phyloP scores from a whole-genome alignment of 2,113 vertebrate species.

The Oryzias curvinotus region DNA sequence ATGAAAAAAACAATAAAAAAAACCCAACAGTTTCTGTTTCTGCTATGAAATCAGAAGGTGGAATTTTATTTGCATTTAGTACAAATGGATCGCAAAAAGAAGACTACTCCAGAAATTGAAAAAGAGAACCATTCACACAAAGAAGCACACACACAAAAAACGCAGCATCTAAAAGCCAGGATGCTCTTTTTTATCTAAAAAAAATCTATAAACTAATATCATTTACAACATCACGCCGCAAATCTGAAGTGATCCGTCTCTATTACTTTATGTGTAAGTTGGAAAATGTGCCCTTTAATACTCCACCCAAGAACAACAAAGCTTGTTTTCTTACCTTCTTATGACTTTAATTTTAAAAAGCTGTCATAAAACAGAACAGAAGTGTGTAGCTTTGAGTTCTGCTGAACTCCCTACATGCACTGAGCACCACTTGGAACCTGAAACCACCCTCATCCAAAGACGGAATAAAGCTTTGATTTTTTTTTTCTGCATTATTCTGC shows the following conservation, averaged over 20 bases:
- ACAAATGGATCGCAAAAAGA: constrained; percentile 12
- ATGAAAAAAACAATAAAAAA: constrained; percentile 40
- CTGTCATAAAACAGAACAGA: no score
- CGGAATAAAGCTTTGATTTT: not conserved
- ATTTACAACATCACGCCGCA: constrained; percentile 55
- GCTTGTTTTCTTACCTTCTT: no score
- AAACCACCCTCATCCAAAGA: constrained; percentile 11
- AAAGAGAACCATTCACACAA: constrained; percentile 1
- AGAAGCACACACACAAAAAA: constrained; percentile 22
- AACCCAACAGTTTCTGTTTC: constrained; percentile 25
- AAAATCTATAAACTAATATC: constrained; percentile 14
- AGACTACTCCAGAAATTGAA: constrained; percentile 11
- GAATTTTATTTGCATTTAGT: constrained; percentile 54
- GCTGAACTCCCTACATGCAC: not conserved
- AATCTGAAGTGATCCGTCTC: no score
- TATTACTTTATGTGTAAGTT: no score
- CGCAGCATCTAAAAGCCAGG: constrained; percentile 10
- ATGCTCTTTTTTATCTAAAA: constrained; percentile 12
- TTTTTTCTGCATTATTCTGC: not conserved
- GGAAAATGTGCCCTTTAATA: no score
- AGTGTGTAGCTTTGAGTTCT: constrained; percentile 21
- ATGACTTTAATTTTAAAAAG: no score
- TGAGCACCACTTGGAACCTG: constrained; percentile 6
- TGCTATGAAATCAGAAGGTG: constrained; percentile 36
- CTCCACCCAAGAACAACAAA: no score